Base-by-base conservation (phyloP, 2,888 invertebrate genomes). In the Cosmia trapezina region DNA sequence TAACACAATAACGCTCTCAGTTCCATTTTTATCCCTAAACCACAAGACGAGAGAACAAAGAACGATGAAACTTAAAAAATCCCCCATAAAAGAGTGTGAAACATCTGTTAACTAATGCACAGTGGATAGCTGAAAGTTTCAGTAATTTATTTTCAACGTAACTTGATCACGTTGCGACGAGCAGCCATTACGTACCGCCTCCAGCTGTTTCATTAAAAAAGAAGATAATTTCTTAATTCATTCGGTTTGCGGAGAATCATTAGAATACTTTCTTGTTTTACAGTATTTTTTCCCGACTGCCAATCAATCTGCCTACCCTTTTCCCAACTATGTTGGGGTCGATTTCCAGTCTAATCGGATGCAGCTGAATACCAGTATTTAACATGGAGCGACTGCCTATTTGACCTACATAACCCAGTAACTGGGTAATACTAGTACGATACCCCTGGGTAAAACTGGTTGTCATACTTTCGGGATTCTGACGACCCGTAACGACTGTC, bases 101-200 rank as follows among this genome's bases (percentile, higher is more conserved):
- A 61, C 83, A 83, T 77, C 60, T 82, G 77, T 73, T 54, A 51
- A 73, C 66, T 47, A 60, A 69, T 70, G 64, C 54, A 64, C 66
- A 62, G 41, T 53, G 57, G 14, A 69, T 72, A 68, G 33, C 75
- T 81, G 71, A 76, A 79, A 76, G 73, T 70, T 79, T 73, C 72
- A 82, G 66, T 73, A 67, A 83, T 81, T 84, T 86, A 86, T 87
- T 88, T 87, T 81, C 45, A 73, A 54, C 54, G 87, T 83, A 89
- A 89, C 84, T 84, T 59, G 84, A 89, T 87, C 81, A 71, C 70
- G 69, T 76, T 81, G 81, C 70, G 68, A 66, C 65, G 60, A 57
- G 59, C 54, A 37, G 37, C 66, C 53, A 54, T 72, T 72, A 69
- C 63, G 17, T n/a, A 14, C 51, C 22, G 70, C 49, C 59, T 64